Percentiles rank a stretch among this genome's conserved stretches.
Evolutionary conservation across 2,113 vertebrate species (phyloP).

Genomic region (Cnemophilus loriae): DNA sequence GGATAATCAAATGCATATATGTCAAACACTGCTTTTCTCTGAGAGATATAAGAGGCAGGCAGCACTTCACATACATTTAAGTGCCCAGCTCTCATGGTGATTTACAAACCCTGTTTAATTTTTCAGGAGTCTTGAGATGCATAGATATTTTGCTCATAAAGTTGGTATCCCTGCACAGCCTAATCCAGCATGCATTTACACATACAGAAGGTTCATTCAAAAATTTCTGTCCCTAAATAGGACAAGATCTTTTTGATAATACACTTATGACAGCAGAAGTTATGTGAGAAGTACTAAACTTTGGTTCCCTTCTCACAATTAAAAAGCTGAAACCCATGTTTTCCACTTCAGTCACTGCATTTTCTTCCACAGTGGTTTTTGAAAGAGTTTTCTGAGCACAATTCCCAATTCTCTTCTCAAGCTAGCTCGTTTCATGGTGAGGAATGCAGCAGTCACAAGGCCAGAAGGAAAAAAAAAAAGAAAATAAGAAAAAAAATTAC

Average conservation of each 20-base stretch:
- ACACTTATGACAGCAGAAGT: not conserved
- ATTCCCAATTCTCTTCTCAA: not conserved
- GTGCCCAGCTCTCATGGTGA: not conserved
- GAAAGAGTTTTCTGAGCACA: not conserved
- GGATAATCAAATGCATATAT: not conserved
- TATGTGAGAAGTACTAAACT: not conserved
- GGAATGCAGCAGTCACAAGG: not conserved
- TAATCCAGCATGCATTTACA: not conserved
- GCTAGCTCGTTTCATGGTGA: not conserved
- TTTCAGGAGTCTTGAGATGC: not conserved
- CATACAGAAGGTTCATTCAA: not conserved
- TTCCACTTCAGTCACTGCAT: not conserved
- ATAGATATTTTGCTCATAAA: not conserved
- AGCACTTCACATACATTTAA: not conserved
- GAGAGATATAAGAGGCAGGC: not conserved
- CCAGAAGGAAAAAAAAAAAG: fast-evolving
- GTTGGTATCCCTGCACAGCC: not conserved
- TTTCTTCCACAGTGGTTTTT: not conserved
- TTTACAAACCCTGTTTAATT: not conserved
- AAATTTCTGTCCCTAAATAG: not conserved
- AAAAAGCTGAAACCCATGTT: not conserved
- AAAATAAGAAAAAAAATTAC: fast-evolving
- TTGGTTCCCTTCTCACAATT: not conserved
- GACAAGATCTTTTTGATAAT: not conserved
- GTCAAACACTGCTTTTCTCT: not conserved